A percentile compares a stretch with the other conserved stretches of the same genome.
These are phyloP conservation scores for Chionomys nivalis DNA, from an alignment of 2,113 vertebrate species.

Conservation along the genomic window DNA sequence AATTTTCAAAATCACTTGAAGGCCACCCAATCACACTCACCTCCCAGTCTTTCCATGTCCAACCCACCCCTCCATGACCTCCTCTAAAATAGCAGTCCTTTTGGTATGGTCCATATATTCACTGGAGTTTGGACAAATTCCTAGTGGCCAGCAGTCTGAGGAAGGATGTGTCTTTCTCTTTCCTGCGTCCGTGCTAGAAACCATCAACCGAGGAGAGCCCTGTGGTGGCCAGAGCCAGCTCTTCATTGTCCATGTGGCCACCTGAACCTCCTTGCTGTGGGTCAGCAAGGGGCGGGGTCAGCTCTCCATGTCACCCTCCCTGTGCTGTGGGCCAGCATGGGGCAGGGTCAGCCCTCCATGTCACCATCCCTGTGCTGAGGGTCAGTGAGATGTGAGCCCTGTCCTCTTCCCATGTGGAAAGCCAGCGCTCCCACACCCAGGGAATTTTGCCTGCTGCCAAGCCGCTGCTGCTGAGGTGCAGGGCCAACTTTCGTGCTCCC, in stretches of 20 bases:
- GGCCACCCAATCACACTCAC: not conserved
- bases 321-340: not conserved
- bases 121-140: not conserved
- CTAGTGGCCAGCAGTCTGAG: not conserved
- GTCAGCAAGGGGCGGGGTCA: not conserved
- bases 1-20: not conserved
- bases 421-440: fast-evolving
- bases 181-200: not conserved
- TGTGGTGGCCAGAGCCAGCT: not conserved
- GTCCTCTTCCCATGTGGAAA: not conserved
- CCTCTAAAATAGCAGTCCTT: not conserved
- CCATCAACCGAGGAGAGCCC: not conserved
- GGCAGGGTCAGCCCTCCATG: too few relatives aligned
- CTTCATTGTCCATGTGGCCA: not conserved
- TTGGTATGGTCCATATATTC: not conserved
- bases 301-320: not conserved
- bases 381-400: not conserved
- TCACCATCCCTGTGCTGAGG: not conserved
- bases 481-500: not conserved
- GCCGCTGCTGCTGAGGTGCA: not conserved
- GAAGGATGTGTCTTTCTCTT: not conserved
- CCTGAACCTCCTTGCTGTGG: not conserved
- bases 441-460: not conserved
- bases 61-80: not conserved
- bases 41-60: not conserved